phyloP scores from a whole-genome alignment of 2,888 invertebrate species.

The Anthoptus insignis region DNA sequence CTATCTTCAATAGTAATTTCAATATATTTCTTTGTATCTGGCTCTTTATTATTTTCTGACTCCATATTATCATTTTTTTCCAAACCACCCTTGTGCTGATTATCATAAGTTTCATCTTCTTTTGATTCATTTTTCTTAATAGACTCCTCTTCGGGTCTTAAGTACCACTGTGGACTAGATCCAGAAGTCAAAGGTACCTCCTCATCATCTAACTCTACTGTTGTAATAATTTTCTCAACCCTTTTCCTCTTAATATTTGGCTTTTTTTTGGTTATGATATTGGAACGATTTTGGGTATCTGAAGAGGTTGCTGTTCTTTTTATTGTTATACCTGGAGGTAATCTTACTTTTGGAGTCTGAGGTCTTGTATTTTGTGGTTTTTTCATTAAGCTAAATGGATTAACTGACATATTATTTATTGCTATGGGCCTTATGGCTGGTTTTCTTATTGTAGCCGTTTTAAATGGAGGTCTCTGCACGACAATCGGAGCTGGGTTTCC shows the following conservation, averaged over 20 bases:
- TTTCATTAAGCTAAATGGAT: slow-evolving; percentile 52
- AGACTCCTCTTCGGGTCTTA: slow-evolving; percentile 71
- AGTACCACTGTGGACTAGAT: slow-evolving; percentile 72
- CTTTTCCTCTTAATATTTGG: slow-evolving; percentile 33
- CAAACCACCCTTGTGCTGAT: slow-evolving; percentile 4
- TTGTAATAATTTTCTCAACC: slow-evolving; percentile 48
- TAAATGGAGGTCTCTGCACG: slow-evolving; percentile 32
- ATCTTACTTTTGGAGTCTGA: slow-evolving; percentile 53
- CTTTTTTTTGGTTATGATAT: slow-evolving; percentile 5
- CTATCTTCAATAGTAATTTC: slow-evolving; percentile 82
- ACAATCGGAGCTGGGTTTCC: slow-evolving; percentile 45
- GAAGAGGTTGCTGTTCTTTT: slow-evolving; percentile 55
- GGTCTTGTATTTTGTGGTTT: slow-evolving; percentile 50
- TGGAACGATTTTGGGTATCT: slow-evolving; percentile 35
- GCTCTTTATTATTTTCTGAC: slow-evolving; percentile 72
- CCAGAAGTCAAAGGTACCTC: slow-evolving; percentile 53
- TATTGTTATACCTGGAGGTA: slow-evolving; percentile 72
- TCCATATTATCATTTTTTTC: slow-evolving; percentile 49
- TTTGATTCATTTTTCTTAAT: slow-evolving; percentile 32
- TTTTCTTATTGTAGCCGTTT: slow-evolving; percentile 35
- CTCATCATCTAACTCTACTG: slow-evolving; percentile 78
- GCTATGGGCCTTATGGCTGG: slow-evolving; percentile 13
- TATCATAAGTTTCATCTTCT: neutral
- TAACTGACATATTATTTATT: slow-evolving; percentile 47
- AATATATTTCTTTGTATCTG: slow-evolving; percentile 60